These are phyloP conservation scores for Galeopterus variegatus DNA, from an alignment of 2,113 vertebrate species.

Conservation along the genomic window DNA sequence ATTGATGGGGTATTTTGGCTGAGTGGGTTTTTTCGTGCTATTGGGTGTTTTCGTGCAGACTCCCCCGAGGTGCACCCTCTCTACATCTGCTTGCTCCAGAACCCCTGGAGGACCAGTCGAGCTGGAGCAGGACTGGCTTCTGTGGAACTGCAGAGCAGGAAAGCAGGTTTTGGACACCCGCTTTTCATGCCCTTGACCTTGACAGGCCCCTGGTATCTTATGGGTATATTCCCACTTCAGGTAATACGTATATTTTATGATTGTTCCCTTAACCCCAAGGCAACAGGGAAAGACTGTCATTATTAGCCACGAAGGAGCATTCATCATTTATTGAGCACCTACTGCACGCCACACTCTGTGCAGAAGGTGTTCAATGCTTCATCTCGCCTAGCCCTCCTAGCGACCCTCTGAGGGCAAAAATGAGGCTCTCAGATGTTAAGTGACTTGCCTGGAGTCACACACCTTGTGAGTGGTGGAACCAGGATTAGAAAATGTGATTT, in stretches of 20 bases:
- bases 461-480: not conserved
- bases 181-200: not conserved
- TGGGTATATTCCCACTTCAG: not conserved
- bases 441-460: not conserved
- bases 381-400: not conserved
- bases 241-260: not conserved
- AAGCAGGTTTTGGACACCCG: not conserved
- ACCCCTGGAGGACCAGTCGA: not conserved
- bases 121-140: not conserved
- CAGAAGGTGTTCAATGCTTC: fast-evolving
- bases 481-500: not conserved
- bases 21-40: not conserved
- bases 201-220: fast-evolving
- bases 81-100: not conserved
- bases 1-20: not conserved
- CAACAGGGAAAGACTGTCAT: not conserved
- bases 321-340: not conserved
- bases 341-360: fast-evolving
- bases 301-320: fast-evolving
- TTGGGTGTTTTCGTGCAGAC: not conserved
- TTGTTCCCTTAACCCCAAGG: not conserved
- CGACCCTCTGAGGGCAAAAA: not conserved
- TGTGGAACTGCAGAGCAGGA: not conserved
- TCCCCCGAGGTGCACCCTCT: too few relatives aligned
- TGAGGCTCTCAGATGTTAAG: not conserved